Conservation (phyloP, 2,113 vertebrate genomes). For the Stomatorhinus ivindoensis region DNA sequence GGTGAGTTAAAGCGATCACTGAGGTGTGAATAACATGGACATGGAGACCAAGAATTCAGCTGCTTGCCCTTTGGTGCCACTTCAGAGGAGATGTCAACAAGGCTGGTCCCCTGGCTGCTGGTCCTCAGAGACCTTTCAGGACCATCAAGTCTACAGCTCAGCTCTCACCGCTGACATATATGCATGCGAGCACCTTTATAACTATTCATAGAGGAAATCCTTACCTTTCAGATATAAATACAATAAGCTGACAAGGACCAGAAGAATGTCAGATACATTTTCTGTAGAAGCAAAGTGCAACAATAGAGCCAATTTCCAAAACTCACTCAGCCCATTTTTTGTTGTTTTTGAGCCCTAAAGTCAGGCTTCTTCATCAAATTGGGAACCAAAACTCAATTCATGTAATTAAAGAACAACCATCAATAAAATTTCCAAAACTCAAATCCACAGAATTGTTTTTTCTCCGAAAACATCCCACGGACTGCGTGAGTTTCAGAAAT, state of each 20-base stretch:
- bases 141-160: not conserved
- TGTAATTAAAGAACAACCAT: not conserved
- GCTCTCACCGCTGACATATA: not conserved
- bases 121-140: slow-evolving; percentile 1
- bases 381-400: not conserved
- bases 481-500: not conserved
- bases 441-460: not conserved
- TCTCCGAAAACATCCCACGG: not conserved
- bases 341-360: not conserved
- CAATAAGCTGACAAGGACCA: not conserved
- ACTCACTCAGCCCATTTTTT: not conserved
- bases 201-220: not conserved
- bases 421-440: not conserved
- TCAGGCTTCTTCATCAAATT: not conserved
- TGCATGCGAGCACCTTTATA: not conserved
- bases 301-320: not conserved
- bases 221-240: not conserved
- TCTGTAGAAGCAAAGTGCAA: not conserved
- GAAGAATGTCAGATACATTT: not conserved
- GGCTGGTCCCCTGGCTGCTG: not conserved
- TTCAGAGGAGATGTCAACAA: not conserved
- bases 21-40: slow-evolving; percentile 23
- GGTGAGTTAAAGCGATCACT: slow-evolving; percentile 21
- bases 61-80: slow-evolving; percentile 8
- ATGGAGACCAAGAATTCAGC: slow-evolving; percentile 25